phyloP scores from a whole-genome alignment of 2,888 invertebrate species.

The Augiades crinisus region DNA sequence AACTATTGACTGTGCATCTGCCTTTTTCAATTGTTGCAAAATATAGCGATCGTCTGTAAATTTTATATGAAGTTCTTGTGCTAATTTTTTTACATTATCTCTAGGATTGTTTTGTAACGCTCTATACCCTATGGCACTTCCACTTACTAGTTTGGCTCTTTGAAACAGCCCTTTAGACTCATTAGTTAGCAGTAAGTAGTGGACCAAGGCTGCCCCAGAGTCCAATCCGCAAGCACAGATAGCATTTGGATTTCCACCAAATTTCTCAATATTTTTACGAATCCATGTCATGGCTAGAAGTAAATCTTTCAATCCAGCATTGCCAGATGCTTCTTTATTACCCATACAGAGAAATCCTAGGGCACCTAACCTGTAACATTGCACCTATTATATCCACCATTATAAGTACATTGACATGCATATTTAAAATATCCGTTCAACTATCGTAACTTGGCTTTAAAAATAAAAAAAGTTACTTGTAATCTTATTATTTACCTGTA shows the following conservation, averaged over 20 bases:
- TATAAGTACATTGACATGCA: no score
- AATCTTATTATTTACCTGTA: conserved; percentile 39
- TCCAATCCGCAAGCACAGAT: conserved; percentile 49
- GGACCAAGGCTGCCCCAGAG: conserved; percentile 47
- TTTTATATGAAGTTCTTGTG: neutral
- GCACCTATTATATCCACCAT: no score
- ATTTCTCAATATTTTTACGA: conserved; percentile 42
- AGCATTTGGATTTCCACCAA: conserved; percentile 44
- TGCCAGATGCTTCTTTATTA: conserved; percentile 43
- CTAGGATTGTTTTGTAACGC: neutral
- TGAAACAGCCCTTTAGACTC: conserved; percentile 40
- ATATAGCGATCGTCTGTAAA: neutral
- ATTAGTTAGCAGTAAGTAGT: conserved; percentile 44
- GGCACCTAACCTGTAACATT: conserved; percentile 46
- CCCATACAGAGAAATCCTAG: conserved; percentile 49
- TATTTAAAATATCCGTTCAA: no score
- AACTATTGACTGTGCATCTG: conserved; percentile 38
- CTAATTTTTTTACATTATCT: neutral
- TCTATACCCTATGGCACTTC: conserved; percentile 30
- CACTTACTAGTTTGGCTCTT: conserved; percentile 37
- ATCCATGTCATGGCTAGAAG: conserved; percentile 45
- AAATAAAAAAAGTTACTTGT: neutral
- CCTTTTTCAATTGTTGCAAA: conserved; percentile 27
- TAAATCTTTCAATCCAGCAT: conserved; percentile 51
- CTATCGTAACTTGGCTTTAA: no score